Conservation (phyloP, 1,140 invertebrate genomes). For the Nautilus pompilius region DNA sequence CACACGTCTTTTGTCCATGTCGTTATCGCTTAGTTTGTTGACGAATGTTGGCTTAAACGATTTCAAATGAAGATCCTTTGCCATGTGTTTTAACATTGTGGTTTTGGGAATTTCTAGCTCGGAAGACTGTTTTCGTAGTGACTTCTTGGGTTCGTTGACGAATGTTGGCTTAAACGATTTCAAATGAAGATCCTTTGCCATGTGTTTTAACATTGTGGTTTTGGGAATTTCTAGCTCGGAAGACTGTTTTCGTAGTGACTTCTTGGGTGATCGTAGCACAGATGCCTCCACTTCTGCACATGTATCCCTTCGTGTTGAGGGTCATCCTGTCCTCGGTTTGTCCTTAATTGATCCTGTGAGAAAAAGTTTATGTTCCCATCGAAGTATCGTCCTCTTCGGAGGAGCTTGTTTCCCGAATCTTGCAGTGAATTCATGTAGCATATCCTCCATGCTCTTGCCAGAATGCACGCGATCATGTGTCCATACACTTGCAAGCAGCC, state of each 20-base stretch:
- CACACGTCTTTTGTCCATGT: not conserved
- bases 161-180: not conserved
- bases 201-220: not conserved
- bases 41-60: not conserved
- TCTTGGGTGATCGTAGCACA: not conserved
- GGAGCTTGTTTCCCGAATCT: not conserved
- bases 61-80: not conserved
- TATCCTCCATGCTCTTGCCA: not conserved
- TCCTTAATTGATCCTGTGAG: conserved; percentile 2
- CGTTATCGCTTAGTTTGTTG: not conserved
- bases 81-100: not conserved
- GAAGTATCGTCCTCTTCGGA: conserved; percentile 1
- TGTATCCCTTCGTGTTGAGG: not conserved
- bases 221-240: not conserved
- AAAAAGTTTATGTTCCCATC: conserved; percentile 1
- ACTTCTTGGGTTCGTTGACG: not conserved
- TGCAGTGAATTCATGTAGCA: not conserved
- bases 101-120: not conserved
- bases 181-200: conserved; percentile 1
- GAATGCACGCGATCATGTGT: not conserved
- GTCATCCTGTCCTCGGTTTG: not conserved
- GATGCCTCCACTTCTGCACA: not conserved
- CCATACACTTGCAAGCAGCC: not conserved
- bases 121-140: not conserved
- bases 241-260: not conserved